A percentile compares a stretch with the other conserved stretches of the same genome.
phyloP scores from a whole-genome alignment of 2,797 vertebrate species.

The Chrysolophus pictus region DNA sequence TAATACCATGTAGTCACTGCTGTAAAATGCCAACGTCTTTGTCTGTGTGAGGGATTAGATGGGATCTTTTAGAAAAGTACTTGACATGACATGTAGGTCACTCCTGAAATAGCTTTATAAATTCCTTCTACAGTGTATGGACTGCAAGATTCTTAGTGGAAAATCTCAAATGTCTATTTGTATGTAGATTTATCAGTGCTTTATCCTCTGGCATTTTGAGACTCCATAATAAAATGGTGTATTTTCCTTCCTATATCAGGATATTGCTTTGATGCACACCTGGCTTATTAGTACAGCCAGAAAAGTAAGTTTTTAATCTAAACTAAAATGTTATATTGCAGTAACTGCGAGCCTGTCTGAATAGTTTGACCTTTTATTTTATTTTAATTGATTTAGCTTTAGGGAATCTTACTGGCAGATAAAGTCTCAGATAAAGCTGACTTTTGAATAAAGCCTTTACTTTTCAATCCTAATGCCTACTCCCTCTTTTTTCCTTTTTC shows the following conservation, averaged over 20 bases:
- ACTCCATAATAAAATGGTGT: background rate
- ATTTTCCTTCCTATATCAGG: background rate
- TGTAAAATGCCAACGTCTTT: slow-evolving; percentile 46
- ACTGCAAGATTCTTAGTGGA: background rate
- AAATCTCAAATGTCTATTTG: slow-evolving; percentile 41
- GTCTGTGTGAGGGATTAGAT: background rate
- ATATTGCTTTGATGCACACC: background rate
- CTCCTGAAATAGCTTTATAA: slow-evolving; percentile 4
- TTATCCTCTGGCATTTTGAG: background rate
- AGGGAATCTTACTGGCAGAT: background rate
- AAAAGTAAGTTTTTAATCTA: slow-evolving; percentile 1
- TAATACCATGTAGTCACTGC: slow-evolving; percentile 23
- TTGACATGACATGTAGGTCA: slow-evolving; percentile 15
- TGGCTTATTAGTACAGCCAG: background rate
- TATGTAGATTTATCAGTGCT: background rate
- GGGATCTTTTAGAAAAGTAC: slow-evolving; percentile 33
- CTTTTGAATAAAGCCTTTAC: background rate
- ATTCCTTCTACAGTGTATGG: background rate
- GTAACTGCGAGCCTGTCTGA: background rate
- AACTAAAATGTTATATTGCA: background rate
- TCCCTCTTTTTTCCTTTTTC: background rate
- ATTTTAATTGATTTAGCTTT: background rate
- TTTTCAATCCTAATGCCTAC: background rate
- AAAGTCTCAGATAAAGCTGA: background rate
- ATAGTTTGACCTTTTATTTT: background rate